These are phyloP conservation scores for Elymnias hypermnestra DNA, from an alignment of 1,140 invertebrate species.

Conservation along the genomic window DNA sequence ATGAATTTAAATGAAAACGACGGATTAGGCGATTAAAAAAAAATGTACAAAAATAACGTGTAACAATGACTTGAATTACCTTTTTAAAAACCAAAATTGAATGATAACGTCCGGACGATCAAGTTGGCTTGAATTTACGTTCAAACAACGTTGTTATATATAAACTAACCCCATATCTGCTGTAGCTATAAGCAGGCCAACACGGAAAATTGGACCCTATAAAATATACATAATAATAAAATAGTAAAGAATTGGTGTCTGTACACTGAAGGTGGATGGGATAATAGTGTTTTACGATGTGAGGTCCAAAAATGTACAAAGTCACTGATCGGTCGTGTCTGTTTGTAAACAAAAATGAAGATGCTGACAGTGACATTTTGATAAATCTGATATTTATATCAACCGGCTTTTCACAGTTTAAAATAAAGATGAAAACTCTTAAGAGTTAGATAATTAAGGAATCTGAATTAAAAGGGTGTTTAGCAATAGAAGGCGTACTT, in stretches of 20 bases:
- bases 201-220: slow-evolving; percentile 49
- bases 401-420: slow-evolving; percentile 44
- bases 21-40: not conserved
- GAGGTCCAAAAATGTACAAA: slow-evolving; percentile 11
- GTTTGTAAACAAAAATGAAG: slow-evolving; percentile 18
- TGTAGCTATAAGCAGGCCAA: slow-evolving; percentile 55
- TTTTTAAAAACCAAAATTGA: not conserved
- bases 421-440: not conserved
- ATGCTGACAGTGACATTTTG: slow-evolving; percentile 5
- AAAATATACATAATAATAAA: slow-evolving; percentile 37
- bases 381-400: slow-evolving; percentile 19
- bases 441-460: slow-evolving; percentile 8
- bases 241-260: slow-evolving; percentile 36
- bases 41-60: not conserved
- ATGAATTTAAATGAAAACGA: not conserved
- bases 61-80: not conserved
- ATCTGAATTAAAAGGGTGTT: slow-evolving; percentile 1
- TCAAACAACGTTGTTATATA: no score
- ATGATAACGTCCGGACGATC: slow-evolving; percentile 36
- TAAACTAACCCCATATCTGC: slow-evolving; percentile 50
- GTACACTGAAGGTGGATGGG: slow-evolving; percentile 29
- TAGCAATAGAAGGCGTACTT: slow-evolving; percentile 7
- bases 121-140: slow-evolving; percentile 12
- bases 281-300: slow-evolving; percentile 27
- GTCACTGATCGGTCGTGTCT: slow-evolving; percentile 5